phyloP scores from a whole-genome alignment of 2,113 vertebrate species.

The Donacobius atricapilla region DNA sequence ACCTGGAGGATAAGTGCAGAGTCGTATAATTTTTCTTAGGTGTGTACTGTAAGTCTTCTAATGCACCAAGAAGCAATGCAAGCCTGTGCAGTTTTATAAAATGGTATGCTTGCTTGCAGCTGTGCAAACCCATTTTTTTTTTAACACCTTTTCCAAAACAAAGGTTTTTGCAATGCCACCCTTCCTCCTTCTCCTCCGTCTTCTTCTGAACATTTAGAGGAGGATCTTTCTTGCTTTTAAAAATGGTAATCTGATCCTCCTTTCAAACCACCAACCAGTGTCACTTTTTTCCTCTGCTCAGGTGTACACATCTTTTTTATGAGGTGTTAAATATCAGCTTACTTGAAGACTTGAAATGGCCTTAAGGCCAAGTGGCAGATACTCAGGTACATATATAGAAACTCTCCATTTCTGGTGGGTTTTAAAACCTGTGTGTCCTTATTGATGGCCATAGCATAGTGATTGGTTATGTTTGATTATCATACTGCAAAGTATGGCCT shows the following conservation, averaged over 20 bases:
- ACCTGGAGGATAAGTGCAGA: background rate
- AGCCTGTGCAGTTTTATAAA: background rate
- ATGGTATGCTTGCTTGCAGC: background rate
- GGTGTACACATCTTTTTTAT: constrained; percentile 70
- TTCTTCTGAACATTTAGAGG: background rate
- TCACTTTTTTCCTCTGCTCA: constrained; percentile 61
- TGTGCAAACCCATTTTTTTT: background rate
- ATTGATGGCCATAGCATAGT: background rate
- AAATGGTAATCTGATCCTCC: constrained; percentile 55
- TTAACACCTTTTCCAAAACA: background rate
- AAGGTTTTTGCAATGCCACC: background rate
- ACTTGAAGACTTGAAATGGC: constrained; percentile 58
- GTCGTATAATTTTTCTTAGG: background rate
- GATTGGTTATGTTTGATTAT: background rate
- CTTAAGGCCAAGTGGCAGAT: constrained; percentile 44
- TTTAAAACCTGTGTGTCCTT: background rate
- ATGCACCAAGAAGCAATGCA: background rate
- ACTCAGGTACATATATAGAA: background rate
- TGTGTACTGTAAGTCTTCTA: background rate
- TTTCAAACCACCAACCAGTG: constrained; percentile 63
- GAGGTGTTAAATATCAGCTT: constrained; percentile 77
- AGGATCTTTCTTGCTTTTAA: constrained; percentile 55
- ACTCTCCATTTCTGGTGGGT: background rate
- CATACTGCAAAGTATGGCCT: accelerated
- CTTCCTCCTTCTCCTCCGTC: background rate